phyloP scores from a whole-genome alignment of 2,888 invertebrate species.

The Cerastis rubricosa region DNA sequence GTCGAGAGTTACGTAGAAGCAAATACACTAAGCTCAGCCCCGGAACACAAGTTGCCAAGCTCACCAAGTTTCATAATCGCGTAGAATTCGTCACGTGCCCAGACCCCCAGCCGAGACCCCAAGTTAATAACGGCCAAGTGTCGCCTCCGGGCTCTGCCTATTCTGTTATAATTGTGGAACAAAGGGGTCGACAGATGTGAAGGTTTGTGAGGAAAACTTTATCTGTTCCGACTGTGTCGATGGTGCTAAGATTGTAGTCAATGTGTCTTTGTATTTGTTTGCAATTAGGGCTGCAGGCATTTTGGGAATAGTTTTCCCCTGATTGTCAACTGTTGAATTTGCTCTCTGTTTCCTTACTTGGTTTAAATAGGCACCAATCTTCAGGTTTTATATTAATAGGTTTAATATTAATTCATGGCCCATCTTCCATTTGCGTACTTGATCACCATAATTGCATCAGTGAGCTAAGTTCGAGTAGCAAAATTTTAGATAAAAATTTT shows the following conservation, averaged over 20 bases:
- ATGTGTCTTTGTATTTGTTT: constrained; percentile 34
- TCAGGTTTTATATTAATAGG: not conserved
- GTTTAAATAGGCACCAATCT: not conserved
- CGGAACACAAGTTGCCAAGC: constrained; percentile 55
- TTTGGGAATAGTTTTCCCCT: not conserved
- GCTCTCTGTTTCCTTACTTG: too few relatives aligned
- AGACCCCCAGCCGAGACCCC: constrained; percentile 62
- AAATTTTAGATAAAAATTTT: not conserved
- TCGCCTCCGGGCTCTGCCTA: constrained; percentile 62
- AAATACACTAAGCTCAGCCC: constrained; percentile 48
- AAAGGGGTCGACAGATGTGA: constrained; percentile 61
- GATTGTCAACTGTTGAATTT: not conserved
- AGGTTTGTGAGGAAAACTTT: constrained; percentile 53
- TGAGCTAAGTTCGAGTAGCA: not conserved
- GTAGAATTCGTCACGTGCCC: constrained; percentile 73
- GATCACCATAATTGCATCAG: not conserved
- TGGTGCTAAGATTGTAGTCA: constrained; percentile 28
- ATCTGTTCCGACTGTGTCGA: constrained; percentile 48
- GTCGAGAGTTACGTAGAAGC: constrained; percentile 46
- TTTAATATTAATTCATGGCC: not conserved
- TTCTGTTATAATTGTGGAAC: constrained; percentile 66
- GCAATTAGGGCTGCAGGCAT: constrained; percentile 7
- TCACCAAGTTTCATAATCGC: constrained; percentile 73
- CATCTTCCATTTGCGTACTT: not conserved
- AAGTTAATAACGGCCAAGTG: constrained; percentile 72